Base-by-base conservation (phyloP, 2,888 invertebrate species). In the Microctonus aethiopoides region DNA sequence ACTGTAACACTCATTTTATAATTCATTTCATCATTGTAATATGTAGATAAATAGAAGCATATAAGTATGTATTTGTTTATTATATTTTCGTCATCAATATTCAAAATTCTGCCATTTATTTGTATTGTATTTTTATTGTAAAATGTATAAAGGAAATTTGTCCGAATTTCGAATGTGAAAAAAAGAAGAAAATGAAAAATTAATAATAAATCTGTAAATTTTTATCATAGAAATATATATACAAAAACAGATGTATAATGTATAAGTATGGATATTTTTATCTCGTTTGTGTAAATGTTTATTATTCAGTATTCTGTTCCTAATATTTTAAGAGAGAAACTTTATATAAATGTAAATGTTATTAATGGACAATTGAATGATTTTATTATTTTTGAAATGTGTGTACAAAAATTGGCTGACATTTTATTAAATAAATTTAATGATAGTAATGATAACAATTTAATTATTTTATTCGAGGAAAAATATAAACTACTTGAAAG, bases 291-390 rank as follows among this genome's bases (percentile, higher is more conserved):
- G 75, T 77, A 78, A 65, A 78, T 78, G 77, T 76, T 75, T 75
- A 76, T 76, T 60, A 61, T 77, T 76, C 78, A 78, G 78, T 78
- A 78, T 78, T 78, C 72, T 76, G 78, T 77, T 78, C 76, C 76
- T 75, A 74, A 76, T 29, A 74, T 67, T 75, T 78, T 78, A 78
- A 78, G 75, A 78, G 78, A 78, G 78, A 46, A n/a, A n/a, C n/a
- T 78, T 76, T 78, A 78, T 78, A n/a, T n/a, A n/a, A n/a, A n/a
- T n/a, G n/a, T n/a, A n/a, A n/a, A n/a, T n/a, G n/a, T n/a, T n/a
- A n/a, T n/a, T n/a, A n/a, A n/a, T n/a, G n/a, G n/a, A n/a, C n/a
- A n/a, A n/a, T n/a, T n/a, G n/a, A n/a, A n/a, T n/a, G n/a, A n/a
- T n/a, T n/a, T n/a, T n/a, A n/a, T n/a, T n/a, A n/a, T n/a, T n/a